phyloP scores from a whole-genome alignment of 2,113 vertebrate genomes.

The Pungitius pungitius region DNA sequence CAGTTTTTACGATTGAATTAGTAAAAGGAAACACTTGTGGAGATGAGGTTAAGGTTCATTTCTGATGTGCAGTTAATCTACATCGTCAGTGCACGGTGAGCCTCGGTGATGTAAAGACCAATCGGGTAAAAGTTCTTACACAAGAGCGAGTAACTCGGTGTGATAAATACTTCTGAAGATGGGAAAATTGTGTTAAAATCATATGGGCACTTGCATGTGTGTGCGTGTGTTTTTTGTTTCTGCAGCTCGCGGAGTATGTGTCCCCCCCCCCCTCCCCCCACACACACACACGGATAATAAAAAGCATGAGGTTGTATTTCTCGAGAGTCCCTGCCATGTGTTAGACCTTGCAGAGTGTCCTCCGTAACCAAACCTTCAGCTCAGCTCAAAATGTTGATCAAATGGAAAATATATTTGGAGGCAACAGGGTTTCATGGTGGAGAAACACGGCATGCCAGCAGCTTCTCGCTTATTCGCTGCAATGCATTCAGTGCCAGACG shows the following conservation, averaged over 20 bases:
- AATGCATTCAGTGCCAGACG: constrained; percentile 38
- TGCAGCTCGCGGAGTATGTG: not conserved
- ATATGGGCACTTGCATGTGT: not conserved
- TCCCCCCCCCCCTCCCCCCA: constrained; percentile 10
- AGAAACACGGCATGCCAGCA: constrained; percentile 17
- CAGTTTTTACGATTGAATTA: constrained; percentile 43
- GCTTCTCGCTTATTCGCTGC: constrained; percentile 40
- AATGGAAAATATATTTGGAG: constrained; percentile 54
- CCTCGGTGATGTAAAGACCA: constrained; percentile 18
- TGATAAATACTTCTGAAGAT: constrained; percentile 6
- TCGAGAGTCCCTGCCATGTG: constrained; percentile 50
- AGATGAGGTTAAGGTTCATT: constrained; percentile 35
- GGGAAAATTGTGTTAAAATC: not conserved
- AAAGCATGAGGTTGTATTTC: constrained; percentile 44
- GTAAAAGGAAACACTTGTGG: constrained; percentile 18
- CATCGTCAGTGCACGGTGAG: constrained; percentile 6
- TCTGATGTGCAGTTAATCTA: constrained; percentile 23
- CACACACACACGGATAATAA: constrained; percentile 40
- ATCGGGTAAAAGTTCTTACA: constrained; percentile 3
- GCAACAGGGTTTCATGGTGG: constrained; percentile 23
- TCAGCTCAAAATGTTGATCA: constrained; percentile 35
- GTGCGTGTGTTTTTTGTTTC: constrained; percentile 21
- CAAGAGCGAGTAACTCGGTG: not conserved
- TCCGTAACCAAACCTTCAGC: constrained; percentile 35
- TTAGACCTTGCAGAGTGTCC: constrained; percentile 63